Evolutionary conservation across 2,113 vertebrate species (phyloP).

Genomic region (Kryptolebias marmoratus): DNA sequence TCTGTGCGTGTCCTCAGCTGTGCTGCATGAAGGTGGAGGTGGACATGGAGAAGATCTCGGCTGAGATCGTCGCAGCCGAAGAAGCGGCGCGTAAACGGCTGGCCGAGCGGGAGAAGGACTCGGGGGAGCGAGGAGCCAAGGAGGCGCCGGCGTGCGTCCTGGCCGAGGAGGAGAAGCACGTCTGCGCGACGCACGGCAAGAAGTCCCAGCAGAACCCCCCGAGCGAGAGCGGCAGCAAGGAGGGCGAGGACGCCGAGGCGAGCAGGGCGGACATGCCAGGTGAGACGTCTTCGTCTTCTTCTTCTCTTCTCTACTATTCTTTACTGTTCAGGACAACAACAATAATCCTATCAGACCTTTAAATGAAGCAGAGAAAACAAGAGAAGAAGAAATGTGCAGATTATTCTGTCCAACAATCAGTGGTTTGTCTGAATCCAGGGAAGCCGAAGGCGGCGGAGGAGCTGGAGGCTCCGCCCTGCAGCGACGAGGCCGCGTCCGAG

Average conservation of each 20-base stretch:
- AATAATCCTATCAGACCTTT: no score
- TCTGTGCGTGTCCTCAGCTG: conserved; percentile 76
- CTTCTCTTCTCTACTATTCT: no score
- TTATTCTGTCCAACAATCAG: no score
- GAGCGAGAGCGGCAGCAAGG: conserved; percentile 57
- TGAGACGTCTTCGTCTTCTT: conserved; percentile 20
- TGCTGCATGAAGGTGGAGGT: conserved; percentile 97
- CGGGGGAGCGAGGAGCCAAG: conserved; percentile 83
- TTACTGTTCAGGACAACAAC: no score
- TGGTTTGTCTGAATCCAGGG: conserved; percentile 31
- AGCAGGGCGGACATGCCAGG: conserved; percentile 51
- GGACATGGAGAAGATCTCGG: conserved; percentile 98
- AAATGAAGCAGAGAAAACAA: no score
- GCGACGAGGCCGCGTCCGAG: conserved; percentile 65
- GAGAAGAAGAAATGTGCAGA: no score
- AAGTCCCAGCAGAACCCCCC: conserved; percentile 56
- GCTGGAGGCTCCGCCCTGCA: conserved; percentile 55
- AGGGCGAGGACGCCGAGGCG: conserved; percentile 51
- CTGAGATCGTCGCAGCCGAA: conserved; percentile 94
- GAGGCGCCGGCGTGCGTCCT: conserved; percentile 69
- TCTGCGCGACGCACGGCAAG: conserved; percentile 68
- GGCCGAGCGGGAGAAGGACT: conserved; percentile 92
- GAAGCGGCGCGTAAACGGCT: conserved; percentile 91
- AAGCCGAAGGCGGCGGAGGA: conserved; percentile 70
- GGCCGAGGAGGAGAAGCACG: conserved; percentile 75